phyloP scores from a whole-genome alignment of 2,888 invertebrate species.

The Meteorus colon region DNA sequence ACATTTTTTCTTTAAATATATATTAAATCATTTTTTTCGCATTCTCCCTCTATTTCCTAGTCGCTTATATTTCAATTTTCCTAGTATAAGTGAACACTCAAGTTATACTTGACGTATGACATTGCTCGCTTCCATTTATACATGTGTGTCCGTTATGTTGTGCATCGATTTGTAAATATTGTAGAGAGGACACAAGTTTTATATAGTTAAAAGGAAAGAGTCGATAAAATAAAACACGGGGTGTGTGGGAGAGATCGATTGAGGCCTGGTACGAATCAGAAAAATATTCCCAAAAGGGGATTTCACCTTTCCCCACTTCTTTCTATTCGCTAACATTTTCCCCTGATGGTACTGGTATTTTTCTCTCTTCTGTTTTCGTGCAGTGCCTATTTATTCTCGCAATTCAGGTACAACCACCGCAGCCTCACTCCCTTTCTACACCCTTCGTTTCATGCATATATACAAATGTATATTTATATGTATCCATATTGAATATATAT shows the following conservation, averaged over 20 bases:
- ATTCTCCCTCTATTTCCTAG: slow-evolving; percentile 2
- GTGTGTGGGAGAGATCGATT: slow-evolving; percentile 42
- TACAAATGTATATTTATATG: not conserved
- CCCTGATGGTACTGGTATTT: slow-evolving; percentile 24
- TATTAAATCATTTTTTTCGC: not conserved
- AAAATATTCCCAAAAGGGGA: slow-evolving; percentile 45
- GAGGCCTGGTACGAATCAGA: slow-evolving; percentile 44
- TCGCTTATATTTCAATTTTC: slow-evolving; percentile 10
- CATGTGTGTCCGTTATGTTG: not conserved
- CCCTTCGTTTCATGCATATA: not conserved
- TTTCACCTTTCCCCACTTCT: slow-evolving; percentile 24
- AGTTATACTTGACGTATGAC: slow-evolving; percentile 17
- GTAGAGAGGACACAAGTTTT: not conserved
- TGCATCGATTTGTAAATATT: not conserved
- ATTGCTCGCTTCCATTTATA: not conserved
- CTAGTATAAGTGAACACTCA: not conserved
- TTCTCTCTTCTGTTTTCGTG: slow-evolving; percentile 39
- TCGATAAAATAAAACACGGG: not conserved
- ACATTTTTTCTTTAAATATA: slow-evolving; percentile 43
- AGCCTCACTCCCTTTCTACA: not conserved
- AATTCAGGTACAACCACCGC: slow-evolving; percentile 30
- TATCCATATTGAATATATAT: not conserved
- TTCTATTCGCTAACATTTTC: not conserved
- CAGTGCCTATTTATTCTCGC: slow-evolving; percentile 37
- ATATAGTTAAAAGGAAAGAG: not conserved